A percentile compares a stretch with the other conserved stretches of the same genome.
Conservation (phyloP, 2,888 invertebrate genomes). For the Zaprionus bogoriensis region DNA sequence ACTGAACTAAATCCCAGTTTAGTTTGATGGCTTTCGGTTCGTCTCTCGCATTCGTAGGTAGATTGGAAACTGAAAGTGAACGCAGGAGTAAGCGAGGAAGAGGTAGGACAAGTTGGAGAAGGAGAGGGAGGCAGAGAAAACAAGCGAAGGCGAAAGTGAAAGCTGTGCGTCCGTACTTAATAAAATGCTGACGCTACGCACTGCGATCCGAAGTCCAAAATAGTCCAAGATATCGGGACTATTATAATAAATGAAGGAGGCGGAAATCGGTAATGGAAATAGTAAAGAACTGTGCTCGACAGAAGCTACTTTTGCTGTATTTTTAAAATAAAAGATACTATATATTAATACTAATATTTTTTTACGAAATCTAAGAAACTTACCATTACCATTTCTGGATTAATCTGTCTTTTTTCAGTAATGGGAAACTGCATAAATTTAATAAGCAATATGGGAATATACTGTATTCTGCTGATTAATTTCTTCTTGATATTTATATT, state of each 20-base stretch:
- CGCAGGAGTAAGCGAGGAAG: constrained; percentile 15
- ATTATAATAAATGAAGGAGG: not conserved
- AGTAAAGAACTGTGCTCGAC: too few relatives aligned
- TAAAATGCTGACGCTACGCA: constrained; percentile 50
- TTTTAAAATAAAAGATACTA: too few relatives aligned
- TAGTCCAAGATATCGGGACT: not conserved
- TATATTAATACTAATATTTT: too few relatives aligned
- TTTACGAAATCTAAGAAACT: too few relatives aligned
- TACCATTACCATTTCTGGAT: too few relatives aligned
- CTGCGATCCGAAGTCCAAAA: not conserved
- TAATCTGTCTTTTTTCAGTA: too few relatives aligned
- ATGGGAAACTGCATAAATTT: too few relatives aligned
- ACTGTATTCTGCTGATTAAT: too few relatives aligned
- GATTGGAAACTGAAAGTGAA: constrained; percentile 48
- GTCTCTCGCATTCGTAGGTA: constrained; percentile 31
- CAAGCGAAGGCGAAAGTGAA: constrained; percentile 28
- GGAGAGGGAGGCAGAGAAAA: not conserved
- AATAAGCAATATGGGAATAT: too few relatives aligned
- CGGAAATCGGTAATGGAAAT: not conserved
- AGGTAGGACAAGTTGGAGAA: not conserved
- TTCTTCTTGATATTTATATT: too few relatives aligned
- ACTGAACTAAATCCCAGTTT: constrained; percentile 69
- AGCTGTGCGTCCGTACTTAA: constrained; percentile 41
- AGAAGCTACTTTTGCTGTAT: too few relatives aligned
- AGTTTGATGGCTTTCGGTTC: constrained; percentile 53